Percentiles rank a stretch among this genome's conserved stretches.
phyloP scores from a whole-genome alignment of 2,797 vertebrate genomes.

The Orestias chungarensis region DNA sequence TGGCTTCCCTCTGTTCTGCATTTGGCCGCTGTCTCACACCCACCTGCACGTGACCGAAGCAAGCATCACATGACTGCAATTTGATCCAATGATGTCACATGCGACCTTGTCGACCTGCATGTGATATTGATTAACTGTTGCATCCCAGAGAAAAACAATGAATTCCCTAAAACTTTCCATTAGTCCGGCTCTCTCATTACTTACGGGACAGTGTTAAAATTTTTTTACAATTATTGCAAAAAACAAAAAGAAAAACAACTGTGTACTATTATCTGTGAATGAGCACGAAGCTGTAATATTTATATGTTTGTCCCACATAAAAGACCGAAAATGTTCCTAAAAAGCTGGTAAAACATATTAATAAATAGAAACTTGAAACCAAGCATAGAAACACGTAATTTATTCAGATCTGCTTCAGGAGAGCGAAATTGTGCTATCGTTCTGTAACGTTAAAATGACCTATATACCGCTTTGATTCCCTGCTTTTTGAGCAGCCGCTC shows the following conservation, averaged over 20 bases:
- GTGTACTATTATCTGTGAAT: conserved; percentile 6
- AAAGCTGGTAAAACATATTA: not conserved
- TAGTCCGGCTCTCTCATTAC: not conserved
- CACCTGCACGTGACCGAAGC: conserved; percentile 26
- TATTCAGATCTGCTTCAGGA: not conserved
- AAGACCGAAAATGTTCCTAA: not conserved
- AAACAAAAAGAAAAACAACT: too few species aligned
- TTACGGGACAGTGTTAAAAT: not conserved
- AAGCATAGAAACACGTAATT: conserved; percentile 1
- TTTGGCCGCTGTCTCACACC: conserved; percentile 5
- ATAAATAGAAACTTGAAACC: not conserved
- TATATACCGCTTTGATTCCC: not conserved
- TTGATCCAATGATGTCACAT: conserved; percentile 26
- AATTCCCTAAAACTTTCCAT: not conserved
- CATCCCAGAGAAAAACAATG: conserved; percentile 2
- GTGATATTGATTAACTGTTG: conserved; percentile 26
- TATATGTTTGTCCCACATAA: not conserved
- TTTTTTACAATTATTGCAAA: not conserved
- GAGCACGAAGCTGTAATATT: not conserved
- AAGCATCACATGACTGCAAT: conserved; percentile 22
- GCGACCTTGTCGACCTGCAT: conserved; percentile 31
- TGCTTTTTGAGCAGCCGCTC: conserved; percentile 5
- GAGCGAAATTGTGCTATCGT: not conserved
- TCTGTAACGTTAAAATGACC: not conserved
- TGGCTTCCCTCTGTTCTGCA: conserved; percentile 4